phyloP scores from a whole-genome alignment of 2,888 invertebrate genomes.

The Ecliptopera silaceata region DNA sequence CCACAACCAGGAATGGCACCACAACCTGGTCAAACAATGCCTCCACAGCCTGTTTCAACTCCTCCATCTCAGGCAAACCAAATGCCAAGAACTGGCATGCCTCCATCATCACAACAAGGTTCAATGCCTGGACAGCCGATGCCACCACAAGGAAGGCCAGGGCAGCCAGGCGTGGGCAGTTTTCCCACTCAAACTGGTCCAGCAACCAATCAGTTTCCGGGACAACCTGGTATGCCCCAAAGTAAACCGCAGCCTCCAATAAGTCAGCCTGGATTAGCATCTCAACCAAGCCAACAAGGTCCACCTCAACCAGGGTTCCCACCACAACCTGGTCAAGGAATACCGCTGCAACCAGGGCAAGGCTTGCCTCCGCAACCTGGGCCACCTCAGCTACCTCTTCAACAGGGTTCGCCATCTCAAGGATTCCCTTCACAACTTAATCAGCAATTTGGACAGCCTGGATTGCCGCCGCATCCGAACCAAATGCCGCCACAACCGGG shows the following conservation, averaged over 20 bases:
- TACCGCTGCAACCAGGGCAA: slow-evolving; percentile 12
- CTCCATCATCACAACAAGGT: slow-evolving; percentile 33
- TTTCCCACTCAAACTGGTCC: slow-evolving; percentile 42
- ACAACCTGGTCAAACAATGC: slow-evolving; percentile 42
- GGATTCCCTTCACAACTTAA: slow-evolving; percentile 13
- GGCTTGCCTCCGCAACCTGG: slow-evolving; percentile 12
- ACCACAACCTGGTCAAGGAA: slow-evolving; percentile 11
- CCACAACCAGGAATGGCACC: slow-evolving; percentile 31
- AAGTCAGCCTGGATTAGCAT: neutral
- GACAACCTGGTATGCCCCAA: slow-evolving; percentile 45
- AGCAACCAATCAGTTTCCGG: slow-evolving; percentile 44
- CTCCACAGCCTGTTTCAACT: slow-evolving; percentile 42
- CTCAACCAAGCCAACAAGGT: slow-evolving; percentile 17
- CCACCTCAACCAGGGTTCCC: slow-evolving; percentile 25
- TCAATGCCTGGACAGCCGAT: slow-evolving; percentile 38
- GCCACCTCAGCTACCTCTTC: slow-evolving; percentile 40
- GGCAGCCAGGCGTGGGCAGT: slow-evolving; percentile 30
- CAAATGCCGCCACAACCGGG: slow-evolving; percentile 40
- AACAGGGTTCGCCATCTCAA: slow-evolving; percentile 43
- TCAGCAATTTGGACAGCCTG: slow-evolving; percentile 32
- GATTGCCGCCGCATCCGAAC: slow-evolving; percentile 48
- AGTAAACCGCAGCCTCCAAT: slow-evolving; percentile 30
- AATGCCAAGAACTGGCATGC: slow-evolving; percentile 32
- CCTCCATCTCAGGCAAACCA: slow-evolving; percentile 39
- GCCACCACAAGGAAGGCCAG: slow-evolving; percentile 17